A percentile compares a stretch with the other conserved stretches of the same genome.
These are phyloP conservation scores for Lonchura striata DNA, from an alignment of 2,113 vertebrate genomes.

Conservation along the genomic window DNA sequence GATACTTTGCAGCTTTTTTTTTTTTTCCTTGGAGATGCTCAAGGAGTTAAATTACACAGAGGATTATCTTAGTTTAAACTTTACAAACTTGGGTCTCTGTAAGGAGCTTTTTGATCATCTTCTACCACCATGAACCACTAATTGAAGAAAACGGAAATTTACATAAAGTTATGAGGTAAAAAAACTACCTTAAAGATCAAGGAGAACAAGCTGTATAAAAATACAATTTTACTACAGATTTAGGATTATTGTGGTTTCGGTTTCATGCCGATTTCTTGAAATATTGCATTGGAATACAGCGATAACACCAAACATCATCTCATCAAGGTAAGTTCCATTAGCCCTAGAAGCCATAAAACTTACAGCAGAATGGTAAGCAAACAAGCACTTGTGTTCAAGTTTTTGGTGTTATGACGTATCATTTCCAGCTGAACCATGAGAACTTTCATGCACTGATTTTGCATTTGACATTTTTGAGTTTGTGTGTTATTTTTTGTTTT, in stretches of 20 bases:
- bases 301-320: not conserved
- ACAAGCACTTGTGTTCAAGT: not conserved
- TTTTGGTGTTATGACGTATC: not conserved
- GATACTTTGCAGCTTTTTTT: not conserved
- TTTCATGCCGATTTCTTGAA: not conserved
- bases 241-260: not conserved
- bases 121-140: not conserved
- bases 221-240: not conserved
- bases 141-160: not conserved
- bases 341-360: not conserved
- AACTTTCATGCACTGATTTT: not conserved
- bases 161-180: not conserved
- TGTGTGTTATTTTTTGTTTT: not conserved
- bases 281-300: fast-evolving
- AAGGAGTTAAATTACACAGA: not conserved
- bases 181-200: not conserved
- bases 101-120: not conserved
- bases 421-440: not conserved
- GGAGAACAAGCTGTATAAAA: not conserved
- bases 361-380: not conserved
- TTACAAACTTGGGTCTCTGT: not conserved
- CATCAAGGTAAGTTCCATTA: not conserved
- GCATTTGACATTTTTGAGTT: not conserved
- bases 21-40: not conserved
- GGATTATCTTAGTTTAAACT: not conserved